Conservation (phyloP, 2,888 invertebrate species). For the Argynnis bischoffii region DNA sequence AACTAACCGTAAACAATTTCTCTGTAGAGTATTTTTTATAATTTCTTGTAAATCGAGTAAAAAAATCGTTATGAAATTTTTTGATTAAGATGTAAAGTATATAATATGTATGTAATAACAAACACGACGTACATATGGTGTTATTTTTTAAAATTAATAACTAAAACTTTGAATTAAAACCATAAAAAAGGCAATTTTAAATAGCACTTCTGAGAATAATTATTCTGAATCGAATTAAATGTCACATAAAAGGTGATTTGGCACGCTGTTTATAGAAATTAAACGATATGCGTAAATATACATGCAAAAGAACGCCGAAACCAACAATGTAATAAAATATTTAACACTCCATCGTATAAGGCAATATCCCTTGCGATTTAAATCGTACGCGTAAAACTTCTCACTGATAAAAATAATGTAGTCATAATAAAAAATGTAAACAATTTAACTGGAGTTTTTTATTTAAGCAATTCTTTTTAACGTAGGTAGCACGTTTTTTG, state of each 20-base stretch:
- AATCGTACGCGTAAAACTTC: conserved; percentile 15
- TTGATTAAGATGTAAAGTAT: too few species aligned
- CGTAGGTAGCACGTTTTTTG: too few species aligned
- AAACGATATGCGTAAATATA: conserved; percentile 10
- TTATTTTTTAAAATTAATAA: not conserved
- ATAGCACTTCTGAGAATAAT: not conserved
- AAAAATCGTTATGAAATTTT: too few species aligned
- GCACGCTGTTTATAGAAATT: conserved; percentile 12
- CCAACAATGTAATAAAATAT: conserved; percentile 17
- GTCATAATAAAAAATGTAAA: conserved; percentile 22
- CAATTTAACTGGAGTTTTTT: conserved; percentile 9
- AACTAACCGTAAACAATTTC: conserved; percentile 15
- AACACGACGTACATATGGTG: not conserved
- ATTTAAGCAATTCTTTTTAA: not conserved
- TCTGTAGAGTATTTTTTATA: not conserved
- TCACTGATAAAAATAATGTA: conserved; percentile 9
- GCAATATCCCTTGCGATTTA: conserved; percentile 2
- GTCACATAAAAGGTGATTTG: conserved; percentile 17
- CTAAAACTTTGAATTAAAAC: not conserved
- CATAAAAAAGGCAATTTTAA: not conserved
- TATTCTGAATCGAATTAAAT: conserved; percentile 15
- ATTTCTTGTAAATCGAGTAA: not conserved
- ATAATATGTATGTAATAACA: too few species aligned
- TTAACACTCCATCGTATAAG: conserved; percentile 10
- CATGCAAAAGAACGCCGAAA: conserved; percentile 12